A percentile compares a stretch with the other conserved stretches of the same genome.
These are phyloP conservation scores for Melitaea athalia DNA, from an alignment of 2,888 invertebrate species.

Conservation along the genomic window DNA sequence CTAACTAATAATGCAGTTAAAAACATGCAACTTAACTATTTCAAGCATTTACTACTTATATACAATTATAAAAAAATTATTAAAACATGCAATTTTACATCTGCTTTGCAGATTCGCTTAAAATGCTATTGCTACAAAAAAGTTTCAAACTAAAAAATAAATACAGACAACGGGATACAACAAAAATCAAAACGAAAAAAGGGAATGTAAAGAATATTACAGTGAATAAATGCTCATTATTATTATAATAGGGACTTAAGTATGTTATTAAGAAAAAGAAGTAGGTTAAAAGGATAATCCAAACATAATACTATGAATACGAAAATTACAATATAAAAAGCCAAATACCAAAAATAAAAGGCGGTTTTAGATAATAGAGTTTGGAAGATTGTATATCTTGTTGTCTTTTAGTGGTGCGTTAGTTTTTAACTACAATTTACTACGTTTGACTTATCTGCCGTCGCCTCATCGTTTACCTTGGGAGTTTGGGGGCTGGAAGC, in stretches of 20 bases:
- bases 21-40: constrained; percentile 57
- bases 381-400: constrained; percentile 4
- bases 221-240: neutral
- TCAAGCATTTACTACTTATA: constrained; percentile 47
- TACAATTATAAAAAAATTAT: constrained; percentile 58
- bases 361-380: constrained; percentile 6
- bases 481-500: constrained; percentile 90
- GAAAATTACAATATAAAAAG: constrained; percentile 6
- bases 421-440: constrained; percentile 68
- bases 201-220: neutral
- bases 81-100: constrained; percentile 53
- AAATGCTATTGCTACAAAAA: neutral
- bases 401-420: constrained; percentile 46
- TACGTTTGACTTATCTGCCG: constrained; percentile 59
- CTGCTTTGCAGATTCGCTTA: constrained; percentile 14
- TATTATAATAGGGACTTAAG: too few species aligned
- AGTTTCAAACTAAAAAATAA: neutral
- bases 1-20: constrained; percentile 49
- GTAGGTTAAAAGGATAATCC: too few species aligned
- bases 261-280: too few species aligned
- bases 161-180: constrained; percentile 1
- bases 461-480: constrained; percentile 82
- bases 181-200: neutral
- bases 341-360: constrained; percentile 2
- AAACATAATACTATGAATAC: too few species aligned